Evolutionary conservation across 2,113 vertebrate species (phyloP), one percentile per base, ranked within the genome.

Genomic region (Steatornis caripensis): DNA sequence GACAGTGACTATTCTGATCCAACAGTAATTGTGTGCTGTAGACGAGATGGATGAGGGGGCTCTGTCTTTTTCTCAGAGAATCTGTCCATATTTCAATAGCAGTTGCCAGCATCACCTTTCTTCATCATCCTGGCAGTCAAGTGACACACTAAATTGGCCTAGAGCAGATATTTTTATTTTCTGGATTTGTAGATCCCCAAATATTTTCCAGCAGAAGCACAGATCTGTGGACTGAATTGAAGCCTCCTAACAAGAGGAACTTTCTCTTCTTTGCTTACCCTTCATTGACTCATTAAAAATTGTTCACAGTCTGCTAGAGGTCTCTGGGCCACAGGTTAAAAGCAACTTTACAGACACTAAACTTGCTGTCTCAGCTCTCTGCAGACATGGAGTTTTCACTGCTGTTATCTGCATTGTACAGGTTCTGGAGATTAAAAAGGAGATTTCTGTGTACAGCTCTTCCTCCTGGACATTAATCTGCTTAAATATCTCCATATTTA

Each of bases 401-500:
- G 55, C 55, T 88, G 51, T 62, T 87, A 64, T 58, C 70, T 95
- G 53, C 71, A 86, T 53, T 91, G 29, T 75, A 64, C 34, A 57
- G 61, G 19, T 79, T 93, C 53, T 87, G 41, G 68, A 93, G 65
- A 85, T n/a, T n/a, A 89, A 95, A 94, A 93, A 86, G 54, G 24
- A 76, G 37, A 76, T 88, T 93, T 94, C 77, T 68, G 15, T 54
- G 20, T 66, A 76, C 27, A 79, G 20, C 4, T 62, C 34, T 91
- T 96, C 60, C 48, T 91, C 53, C 20, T 91, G 89, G 89, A 79
- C 12, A 48, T 87, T 69, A 76, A 89, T 72, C 60, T 70, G 9
- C 53, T 90, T 85, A 84, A 90, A 89, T 81, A 78, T 62, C 23
- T 95, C 37, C 46, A 68, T 68, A 55, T 90, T 95, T 74, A 94